These are phyloP conservation scores for Eudorcas thomsonii DNA, from an alignment of 2,113 vertebrate species.

Conservation along the genomic window DNA sequence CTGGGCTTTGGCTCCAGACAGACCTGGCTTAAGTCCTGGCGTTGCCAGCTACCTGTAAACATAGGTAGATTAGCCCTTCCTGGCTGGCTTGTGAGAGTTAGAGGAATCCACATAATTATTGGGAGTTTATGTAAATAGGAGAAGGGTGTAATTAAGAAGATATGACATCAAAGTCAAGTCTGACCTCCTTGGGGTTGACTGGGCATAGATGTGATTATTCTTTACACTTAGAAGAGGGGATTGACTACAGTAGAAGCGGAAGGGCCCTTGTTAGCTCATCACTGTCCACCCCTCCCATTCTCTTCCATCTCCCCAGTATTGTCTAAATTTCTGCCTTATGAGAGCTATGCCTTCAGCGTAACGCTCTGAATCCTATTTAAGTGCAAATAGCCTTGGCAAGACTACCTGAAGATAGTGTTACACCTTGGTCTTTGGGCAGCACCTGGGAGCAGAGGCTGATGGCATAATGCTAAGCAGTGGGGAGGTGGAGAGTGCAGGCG, in stretches of 20 bases:
- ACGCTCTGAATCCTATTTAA: background rate
- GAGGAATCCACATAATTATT: background rate
- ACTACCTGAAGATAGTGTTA: background rate
- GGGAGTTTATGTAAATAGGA: background rate
- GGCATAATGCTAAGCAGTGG: background rate
- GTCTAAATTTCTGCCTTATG: background rate
- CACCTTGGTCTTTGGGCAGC: background rate
- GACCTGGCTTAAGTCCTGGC: background rate
- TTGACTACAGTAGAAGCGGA: background rate
- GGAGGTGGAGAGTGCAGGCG: background rate
- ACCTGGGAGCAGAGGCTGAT: background rate
- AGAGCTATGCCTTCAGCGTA: background rate
- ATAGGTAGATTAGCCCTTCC: background rate
- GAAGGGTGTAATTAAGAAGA: background rate
- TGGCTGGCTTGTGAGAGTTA: background rate
- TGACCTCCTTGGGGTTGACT: background rate
- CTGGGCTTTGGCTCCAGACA: background rate
- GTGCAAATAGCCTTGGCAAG: conserved; percentile 44
- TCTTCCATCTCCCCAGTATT: background rate
- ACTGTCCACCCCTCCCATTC: background rate
- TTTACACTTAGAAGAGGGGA: background rate
- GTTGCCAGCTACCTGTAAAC: background rate
- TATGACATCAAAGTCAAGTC: background rate
- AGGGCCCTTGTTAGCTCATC: background rate
- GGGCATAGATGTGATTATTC: background rate